These are phyloP conservation scores for Eumeta japonica DNA, from an alignment of 1,140 invertebrate genomes.

Conservation along the genomic window DNA sequence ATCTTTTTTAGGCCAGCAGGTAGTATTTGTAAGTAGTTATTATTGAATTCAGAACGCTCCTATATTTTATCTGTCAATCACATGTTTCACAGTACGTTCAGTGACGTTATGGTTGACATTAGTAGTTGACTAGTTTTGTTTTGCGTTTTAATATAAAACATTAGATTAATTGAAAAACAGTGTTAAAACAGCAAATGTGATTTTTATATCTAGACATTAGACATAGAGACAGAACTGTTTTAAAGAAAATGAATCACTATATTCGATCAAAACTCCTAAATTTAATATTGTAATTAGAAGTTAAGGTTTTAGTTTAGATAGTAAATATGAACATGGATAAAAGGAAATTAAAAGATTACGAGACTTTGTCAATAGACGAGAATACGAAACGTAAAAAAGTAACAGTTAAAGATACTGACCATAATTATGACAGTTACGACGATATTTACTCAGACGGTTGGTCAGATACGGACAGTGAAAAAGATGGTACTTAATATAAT, in stretches of 20 bases:
- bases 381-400: constrained; percentile 36
- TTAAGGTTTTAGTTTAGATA: neutral
- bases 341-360: too few relatives aligned
- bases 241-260: neutral
- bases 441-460: constrained; percentile 35
- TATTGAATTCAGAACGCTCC: neutral
- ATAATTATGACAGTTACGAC: constrained; percentile 16
- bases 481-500: constrained; percentile 19
- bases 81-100: too few relatives aligned
- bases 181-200: neutral
- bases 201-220: neutral
- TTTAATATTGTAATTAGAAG: neutral
- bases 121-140: neutral
- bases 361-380: too few relatives aligned
- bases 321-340: neutral
- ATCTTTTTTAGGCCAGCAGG: too few relatives aligned
- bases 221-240: neutral
- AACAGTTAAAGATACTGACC: constrained; percentile 21
- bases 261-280: neutral
- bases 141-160: neutral
- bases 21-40: neutral
- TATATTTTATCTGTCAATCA: neutral
- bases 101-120: neutral
- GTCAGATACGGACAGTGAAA: constrained; percentile 35
- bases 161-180: neutral